Conservation (phyloP, 2,888 invertebrate species). For the Hetaerina titia region DNA sequence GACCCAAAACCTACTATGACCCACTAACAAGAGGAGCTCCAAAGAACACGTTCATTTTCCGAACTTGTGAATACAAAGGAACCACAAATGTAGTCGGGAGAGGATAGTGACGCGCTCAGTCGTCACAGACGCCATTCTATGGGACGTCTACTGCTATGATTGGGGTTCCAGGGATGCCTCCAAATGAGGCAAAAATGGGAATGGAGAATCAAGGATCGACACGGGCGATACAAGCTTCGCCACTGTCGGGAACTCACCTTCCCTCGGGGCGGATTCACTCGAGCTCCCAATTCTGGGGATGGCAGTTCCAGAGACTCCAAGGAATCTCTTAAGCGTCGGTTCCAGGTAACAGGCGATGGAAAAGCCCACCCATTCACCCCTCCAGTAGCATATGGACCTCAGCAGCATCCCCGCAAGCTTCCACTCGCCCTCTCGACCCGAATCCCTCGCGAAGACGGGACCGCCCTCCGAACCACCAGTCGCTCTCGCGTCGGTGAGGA, state of each 20-base stretch:
- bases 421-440: not conserved
- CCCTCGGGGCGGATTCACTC: no score
- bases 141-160: no score
- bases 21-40: no score
- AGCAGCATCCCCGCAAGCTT: conserved; percentile 19
- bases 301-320: not conserved
- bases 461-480: conserved; percentile 41
- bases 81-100: no score
- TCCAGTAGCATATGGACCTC: conserved; percentile 35
- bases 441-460: not conserved
- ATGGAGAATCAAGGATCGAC: not conserved
- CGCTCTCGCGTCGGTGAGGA: conserved; percentile 37
- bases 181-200: not conserved
- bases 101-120: no score
- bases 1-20: no score
- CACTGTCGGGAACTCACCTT: no score
- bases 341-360: conserved; percentile 36
- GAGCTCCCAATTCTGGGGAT: not conserved
- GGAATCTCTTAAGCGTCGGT: not conserved
- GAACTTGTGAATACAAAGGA: no score
- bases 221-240: not conserved
- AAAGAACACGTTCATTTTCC: no score
- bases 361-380: conserved; percentile 22
- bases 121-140: no score
- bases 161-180: no score